Percentiles rank a stretch among this genome's conserved stretches.
These are phyloP conservation scores for Ennomos quercinarius DNA, from an alignment of 2,888 invertebrate genomes.

Conservation along the genomic window DNA sequence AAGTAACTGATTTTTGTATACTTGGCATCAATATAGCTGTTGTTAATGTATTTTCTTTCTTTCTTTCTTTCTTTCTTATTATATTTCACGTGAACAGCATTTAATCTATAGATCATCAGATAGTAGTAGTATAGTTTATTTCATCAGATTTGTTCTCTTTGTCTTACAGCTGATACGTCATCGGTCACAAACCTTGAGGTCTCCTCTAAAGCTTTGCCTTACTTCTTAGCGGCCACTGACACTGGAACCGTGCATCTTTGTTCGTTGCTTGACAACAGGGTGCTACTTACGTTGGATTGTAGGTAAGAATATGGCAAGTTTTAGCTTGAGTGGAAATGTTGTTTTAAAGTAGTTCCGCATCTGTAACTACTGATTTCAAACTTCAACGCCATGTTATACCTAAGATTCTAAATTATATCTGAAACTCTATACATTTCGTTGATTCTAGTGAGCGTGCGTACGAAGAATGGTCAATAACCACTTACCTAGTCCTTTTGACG, in stretches of 20 bases:
- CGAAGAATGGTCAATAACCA: conserved; percentile 10
- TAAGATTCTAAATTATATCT: too few species aligned
- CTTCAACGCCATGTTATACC: too few species aligned
- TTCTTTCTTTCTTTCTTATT: too few species aligned
- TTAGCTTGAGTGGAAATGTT: too few species aligned
- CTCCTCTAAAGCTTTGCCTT: conserved; percentile 58
- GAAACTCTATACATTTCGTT: not conserved
- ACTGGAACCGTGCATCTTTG: conserved; percentile 68
- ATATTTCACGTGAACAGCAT: too few species aligned
- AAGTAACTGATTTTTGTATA: conserved; percentile 41
- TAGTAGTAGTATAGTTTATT: too few species aligned
- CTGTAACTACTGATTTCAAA: too few species aligned
- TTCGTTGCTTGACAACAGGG: conserved; percentile 62
- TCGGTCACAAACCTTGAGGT: conserved; percentile 63
- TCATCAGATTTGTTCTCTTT: too few species aligned
- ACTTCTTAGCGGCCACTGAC: conserved; percentile 72
- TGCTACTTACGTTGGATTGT: conserved; percentile 73
- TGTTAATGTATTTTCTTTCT: too few species aligned
- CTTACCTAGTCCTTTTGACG: conserved; percentile 3
- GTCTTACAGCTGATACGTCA: conserved; percentile 59
- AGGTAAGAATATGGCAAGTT: conserved; percentile 48
- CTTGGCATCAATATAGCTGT: too few species aligned
- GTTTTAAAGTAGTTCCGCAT: too few species aligned
- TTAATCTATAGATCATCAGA: too few species aligned
- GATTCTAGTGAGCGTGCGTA: conserved; percentile 6